Conservation (phyloP, 2,888 invertebrate species). For the Lypha dubia region DNA sequence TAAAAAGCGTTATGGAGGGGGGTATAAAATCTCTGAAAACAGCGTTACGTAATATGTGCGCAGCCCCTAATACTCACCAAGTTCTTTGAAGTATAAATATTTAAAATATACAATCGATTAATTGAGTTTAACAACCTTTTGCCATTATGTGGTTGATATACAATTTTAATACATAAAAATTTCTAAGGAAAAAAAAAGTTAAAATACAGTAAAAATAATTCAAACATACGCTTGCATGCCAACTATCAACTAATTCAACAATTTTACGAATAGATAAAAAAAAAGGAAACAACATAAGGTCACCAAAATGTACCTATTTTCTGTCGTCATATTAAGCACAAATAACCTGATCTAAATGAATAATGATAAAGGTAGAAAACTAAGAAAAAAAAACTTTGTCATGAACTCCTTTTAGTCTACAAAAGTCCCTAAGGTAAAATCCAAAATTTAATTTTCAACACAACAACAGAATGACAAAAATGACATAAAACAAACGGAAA, state of each 20-base stretch:
- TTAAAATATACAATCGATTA: conserved; percentile 28
- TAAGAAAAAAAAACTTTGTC: not conserved
- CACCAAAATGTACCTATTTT: conserved; percentile 14
- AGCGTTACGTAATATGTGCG: no score
- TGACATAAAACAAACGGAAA: not conserved
- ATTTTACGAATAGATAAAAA: not conserved
- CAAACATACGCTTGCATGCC: not conserved
- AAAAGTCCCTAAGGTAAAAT: conserved; percentile 45
- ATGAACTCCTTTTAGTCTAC: conserved; percentile 32
- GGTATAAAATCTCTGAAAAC: no score
- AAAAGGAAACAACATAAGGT: conserved; percentile 8
- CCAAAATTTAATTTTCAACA: conserved; percentile 38
- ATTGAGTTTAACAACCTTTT: conserved; percentile 60
- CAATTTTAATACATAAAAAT: not conserved
- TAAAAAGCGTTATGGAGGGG: no score
- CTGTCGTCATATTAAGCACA: conserved; percentile 13
- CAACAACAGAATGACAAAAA: conserved; percentile 3
- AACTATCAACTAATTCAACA: not conserved
- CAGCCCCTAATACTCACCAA: not conserved
- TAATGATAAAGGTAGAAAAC: not conserved
- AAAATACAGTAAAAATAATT: not conserved
- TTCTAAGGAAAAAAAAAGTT: not conserved
- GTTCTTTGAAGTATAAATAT: not conserved
- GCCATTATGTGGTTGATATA: conserved; percentile 23
- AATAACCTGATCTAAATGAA: not conserved